These are phyloP conservation scores for Silurus lanzhouensis DNA, from an alignment of 2,797 vertebrate genomes.

Conservation along the genomic window DNA sequence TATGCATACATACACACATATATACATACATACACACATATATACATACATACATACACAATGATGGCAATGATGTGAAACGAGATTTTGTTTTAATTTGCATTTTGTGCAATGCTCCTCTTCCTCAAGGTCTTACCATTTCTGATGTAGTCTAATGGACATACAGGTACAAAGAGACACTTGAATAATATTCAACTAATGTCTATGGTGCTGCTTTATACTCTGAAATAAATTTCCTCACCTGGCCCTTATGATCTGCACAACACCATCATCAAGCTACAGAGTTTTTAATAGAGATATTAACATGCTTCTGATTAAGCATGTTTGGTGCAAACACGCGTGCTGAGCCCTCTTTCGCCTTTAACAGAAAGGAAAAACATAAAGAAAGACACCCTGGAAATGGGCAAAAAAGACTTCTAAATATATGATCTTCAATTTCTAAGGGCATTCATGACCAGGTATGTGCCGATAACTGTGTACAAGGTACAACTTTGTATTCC, in stretches of 20 bases:
- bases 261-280: constrained; percentile 68
- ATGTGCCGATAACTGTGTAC: constrained; percentile 32
- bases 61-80: constrained; percentile 27
- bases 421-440: constrained; percentile 9
- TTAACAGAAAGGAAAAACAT: constrained; percentile 6
- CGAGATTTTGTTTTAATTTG: constrained; percentile 29
- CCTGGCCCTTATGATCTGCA: constrained; percentile 71
- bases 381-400: neutral
- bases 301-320: constrained; percentile 68
- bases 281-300: constrained; percentile 78
- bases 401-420: constrained; percentile 6
- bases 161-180: constrained; percentile 79
- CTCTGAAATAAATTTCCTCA: constrained; percentile 78
- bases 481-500: constrained; percentile 2
- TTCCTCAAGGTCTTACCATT: constrained; percentile 66
- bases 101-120: constrained; percentile 48
- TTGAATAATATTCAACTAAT: constrained; percentile 80
- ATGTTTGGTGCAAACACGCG: constrained; percentile 51
- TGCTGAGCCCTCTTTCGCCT: constrained; percentile 44
- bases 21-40: too few species aligned
- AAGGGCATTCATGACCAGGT: constrained; percentile 35
- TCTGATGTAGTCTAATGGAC: constrained; percentile 71
- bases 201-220: constrained; percentile 86
- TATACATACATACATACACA: neutral
- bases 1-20: neutral